Evolutionary conservation across 1,140 invertebrate genomes (phyloP), one percentile per base, ranked within the genome.

Genomic region (Aphidius gifuensis): DNA sequence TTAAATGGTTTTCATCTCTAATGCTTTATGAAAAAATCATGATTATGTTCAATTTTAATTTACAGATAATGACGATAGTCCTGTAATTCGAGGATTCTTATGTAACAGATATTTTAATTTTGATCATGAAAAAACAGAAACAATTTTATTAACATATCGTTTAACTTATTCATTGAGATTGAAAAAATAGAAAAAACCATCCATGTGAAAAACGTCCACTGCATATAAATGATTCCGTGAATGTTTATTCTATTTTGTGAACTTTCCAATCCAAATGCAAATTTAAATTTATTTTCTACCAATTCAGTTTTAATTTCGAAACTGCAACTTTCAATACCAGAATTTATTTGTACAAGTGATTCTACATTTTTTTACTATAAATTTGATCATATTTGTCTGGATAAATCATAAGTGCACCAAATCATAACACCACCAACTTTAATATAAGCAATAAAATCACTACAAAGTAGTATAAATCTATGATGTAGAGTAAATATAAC

Each of bases 341-440:
- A 87, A 67, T 89, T 91, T 76, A 70, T 86, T 71, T 91, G 87
- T 0, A 96, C 91, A 40, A 92, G 75, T 9, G 91, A 91, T 65
- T 93, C 85, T 1, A 92, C 91, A 74, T 91, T 94, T 71, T 90
- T 85, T 66, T 91, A 92, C 93, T 93, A 96, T 6, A 96, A 72
- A 66, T 92, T 94, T 9, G 95, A 83, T 68, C 89, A 85, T n/a
- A 95, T 87, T 75, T 90, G 85, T 9, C 93, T 93, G 58, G 90
- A 87, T 6, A 96, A 78, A 74, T 96, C 92, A 62, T 94, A 87
- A n/a, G n/a, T n/a, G n/a, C n/a, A n/a, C n/a, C n/a, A n/a, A n/a
- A n/a, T n/a, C n/a, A n/a, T n/a, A n/a, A n/a, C 88, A 9, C 91
- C 90, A 62, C 87, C 80, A 0, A 93, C 72, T 39, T 85, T 84